A percentile compares a stretch with the other conserved stretches of the same genome.
Evolutionary conservation across 2,113 vertebrate species (phyloP).

Genomic region (Dunckerocampus dactyliophorus): DNA sequence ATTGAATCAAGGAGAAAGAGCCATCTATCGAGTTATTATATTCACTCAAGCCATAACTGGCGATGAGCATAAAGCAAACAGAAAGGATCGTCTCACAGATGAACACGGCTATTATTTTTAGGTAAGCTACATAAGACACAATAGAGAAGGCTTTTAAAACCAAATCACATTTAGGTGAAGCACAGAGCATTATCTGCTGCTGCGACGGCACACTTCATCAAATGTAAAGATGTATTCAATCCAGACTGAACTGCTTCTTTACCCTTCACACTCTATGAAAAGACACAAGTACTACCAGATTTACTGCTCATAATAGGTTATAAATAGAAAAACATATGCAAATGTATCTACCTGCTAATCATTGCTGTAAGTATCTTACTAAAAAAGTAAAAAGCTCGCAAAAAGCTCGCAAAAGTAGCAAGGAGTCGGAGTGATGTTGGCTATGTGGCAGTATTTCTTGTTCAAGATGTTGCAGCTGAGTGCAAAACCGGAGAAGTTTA

Average conservation of each 20-base stretch:
- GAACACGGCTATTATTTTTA: conserved; percentile 5
- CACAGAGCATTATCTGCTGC: not conserved
- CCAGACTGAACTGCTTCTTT: not conserved
- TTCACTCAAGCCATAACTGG: not conserved
- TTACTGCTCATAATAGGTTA: not conserved
- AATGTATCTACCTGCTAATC: too few relatives aligned
- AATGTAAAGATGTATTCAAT: not conserved
- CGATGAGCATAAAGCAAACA: conserved; percentile 1
- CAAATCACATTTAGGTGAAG: not conserved
- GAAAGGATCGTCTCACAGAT: not conserved
- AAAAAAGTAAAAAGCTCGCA: too few relatives aligned
- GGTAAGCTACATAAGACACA: not conserved
- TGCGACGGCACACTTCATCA: not conserved
- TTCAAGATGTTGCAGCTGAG: too few relatives aligned
- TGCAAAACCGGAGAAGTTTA: too few relatives aligned
- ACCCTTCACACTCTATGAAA: not conserved
- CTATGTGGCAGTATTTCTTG: too few relatives aligned
- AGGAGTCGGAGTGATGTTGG: too few relatives aligned
- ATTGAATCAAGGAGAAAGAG: conserved; percentile 12
- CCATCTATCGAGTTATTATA: conserved; percentile 5
- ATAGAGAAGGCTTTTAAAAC: not conserved
- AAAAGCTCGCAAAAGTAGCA: too few relatives aligned
- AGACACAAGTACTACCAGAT: not conserved
- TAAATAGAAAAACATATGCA: not conserved
- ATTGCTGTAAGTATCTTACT: too few relatives aligned